Conservation (phyloP, 2,113 vertebrate species). For the Antechinus flavipes region DNA sequence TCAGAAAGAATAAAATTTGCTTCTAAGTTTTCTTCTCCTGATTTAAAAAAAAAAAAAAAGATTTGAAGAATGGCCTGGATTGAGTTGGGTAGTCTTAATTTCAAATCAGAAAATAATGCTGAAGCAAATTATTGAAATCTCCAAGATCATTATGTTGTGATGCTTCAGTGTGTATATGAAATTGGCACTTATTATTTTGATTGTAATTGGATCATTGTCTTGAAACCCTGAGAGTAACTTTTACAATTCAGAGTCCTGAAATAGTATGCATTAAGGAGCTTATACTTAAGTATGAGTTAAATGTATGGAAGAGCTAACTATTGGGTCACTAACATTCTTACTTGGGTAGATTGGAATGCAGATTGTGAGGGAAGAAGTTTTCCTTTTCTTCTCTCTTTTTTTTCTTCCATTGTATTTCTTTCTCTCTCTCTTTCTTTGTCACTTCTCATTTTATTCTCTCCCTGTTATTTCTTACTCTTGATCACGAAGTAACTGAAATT, state of each 20-base stretch:
- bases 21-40: background rate
- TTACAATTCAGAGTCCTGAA: background rate
- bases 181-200: background rate
- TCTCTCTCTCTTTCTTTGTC: background rate
- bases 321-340: background rate
- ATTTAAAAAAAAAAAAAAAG: background rate
- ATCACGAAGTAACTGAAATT: background rate
- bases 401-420: background rate
- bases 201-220: background rate
- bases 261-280: background rate
- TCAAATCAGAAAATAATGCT: conserved; percentile 66
- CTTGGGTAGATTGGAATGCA: background rate
- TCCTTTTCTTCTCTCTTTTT: background rate
- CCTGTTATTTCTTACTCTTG: background rate
- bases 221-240: background rate
- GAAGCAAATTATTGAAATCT: conserved; percentile 47
- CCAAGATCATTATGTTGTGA: conserved; percentile 44
- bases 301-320: background rate
- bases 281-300: background rate
- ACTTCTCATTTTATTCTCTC: background rate
- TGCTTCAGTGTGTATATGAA: background rate
- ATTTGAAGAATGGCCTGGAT: background rate
- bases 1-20: background rate
- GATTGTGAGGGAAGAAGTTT: background rate
- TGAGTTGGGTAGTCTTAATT: conserved; percentile 17